Evolutionary conservation across 2,113 vertebrate genomes (phyloP).

Genomic region (Microcebus griseorufus): DNA sequence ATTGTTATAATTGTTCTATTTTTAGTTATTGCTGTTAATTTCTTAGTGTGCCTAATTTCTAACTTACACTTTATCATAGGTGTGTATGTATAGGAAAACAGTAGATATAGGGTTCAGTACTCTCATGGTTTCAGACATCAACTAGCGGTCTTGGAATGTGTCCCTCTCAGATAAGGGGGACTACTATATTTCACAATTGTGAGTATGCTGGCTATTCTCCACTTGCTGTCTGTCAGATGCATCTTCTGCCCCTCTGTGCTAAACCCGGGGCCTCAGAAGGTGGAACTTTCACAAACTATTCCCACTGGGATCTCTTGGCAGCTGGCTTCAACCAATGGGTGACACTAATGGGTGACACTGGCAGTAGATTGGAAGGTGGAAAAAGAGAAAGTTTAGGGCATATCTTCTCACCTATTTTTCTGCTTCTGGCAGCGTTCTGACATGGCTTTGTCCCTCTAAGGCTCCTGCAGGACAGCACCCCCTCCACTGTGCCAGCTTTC

Average conservation of each 20-base stretch:
- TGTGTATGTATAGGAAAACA: neutral
- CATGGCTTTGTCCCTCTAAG: neutral
- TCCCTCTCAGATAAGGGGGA: neutral
- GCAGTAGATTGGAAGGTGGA: neutral
- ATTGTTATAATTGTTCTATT: neutral
- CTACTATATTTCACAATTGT: neutral
- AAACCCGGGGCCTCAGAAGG: neutral
- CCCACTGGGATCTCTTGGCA: neutral
- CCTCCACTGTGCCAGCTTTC: neutral
- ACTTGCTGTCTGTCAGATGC: neutral
- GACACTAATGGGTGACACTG: neutral
- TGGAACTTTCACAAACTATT: neutral
- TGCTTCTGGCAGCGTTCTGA: neutral
- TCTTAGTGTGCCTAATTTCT: neutral
- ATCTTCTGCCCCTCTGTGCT: neutral
- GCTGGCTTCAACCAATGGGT: neutral
- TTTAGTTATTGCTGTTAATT: neutral
- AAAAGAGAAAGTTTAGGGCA: neutral
- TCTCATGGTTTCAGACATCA: neutral
- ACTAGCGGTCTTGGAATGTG: neutral
- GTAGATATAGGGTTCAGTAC: neutral
- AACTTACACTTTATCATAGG: neutral
- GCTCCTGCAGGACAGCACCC: neutral
- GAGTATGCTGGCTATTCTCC: neutral
- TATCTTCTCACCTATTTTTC: neutral